Percentiles rank a stretch among this genome's conserved stretches.
Conservation (phyloP, 2,113 vertebrate genomes). For the Cepphus grylle region DNA sequence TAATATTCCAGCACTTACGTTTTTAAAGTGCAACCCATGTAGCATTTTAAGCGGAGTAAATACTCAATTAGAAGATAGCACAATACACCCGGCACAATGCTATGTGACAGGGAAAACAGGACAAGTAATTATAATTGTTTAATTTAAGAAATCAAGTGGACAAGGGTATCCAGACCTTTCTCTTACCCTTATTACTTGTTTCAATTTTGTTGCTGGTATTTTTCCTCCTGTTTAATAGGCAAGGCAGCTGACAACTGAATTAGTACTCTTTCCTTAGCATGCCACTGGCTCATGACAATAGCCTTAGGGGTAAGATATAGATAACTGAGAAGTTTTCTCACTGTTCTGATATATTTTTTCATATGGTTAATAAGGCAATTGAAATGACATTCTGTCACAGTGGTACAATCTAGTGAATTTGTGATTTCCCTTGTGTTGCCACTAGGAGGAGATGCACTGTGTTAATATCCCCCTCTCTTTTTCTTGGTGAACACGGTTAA, state of each 20-base stretch:
- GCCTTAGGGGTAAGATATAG: conserved; percentile 98
- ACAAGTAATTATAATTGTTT: conserved; percentile 54
- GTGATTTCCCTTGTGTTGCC: conserved; percentile 67
- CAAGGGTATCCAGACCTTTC: conserved; percentile 64
- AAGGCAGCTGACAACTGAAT: conserved; percentile 98
- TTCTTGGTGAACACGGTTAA: neutral
- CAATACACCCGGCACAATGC: neutral
- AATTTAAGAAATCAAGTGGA: conserved; percentile 68
- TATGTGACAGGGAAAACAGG: conserved; percentile 57
- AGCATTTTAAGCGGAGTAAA: conserved; percentile 38
- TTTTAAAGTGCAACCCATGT: conserved; percentile 39
- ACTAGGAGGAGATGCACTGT: conserved; percentile 75
- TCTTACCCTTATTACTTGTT: conserved; percentile 66
- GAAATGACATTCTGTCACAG: conserved; percentile 97
- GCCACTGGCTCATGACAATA: conserved; percentile 97
- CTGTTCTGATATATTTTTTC: conserved; percentile 91
- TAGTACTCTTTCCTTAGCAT: conserved; percentile 86
- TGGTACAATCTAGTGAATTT: conserved; percentile 8
- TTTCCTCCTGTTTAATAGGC: conserved; percentile 82
- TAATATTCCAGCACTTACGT: conserved; percentile 30
- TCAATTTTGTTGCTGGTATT: conserved; percentile 69
- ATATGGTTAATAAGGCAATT: conserved; percentile 91
- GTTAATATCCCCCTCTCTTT: neutral
- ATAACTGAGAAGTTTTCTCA: conserved; percentile 84
- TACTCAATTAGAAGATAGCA: conserved; percentile 46